Evolutionary conservation across 2,797 vertebrate genomes (phyloP).

Genomic region (Macroramphosus scolopax): DNA sequence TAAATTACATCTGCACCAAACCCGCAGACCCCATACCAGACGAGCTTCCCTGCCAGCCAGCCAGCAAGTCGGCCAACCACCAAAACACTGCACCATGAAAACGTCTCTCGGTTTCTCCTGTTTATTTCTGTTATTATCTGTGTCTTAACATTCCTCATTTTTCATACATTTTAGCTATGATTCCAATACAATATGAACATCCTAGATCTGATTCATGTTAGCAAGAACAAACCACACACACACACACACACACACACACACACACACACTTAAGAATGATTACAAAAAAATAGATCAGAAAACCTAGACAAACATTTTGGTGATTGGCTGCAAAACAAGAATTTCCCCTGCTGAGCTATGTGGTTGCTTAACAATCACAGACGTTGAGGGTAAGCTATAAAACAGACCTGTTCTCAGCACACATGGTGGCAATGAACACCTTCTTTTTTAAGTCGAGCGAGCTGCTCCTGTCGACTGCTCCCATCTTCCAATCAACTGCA

Average conservation of each 20-base stretch:
- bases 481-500: no score
- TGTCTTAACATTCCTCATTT: conserved; percentile 40
- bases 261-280: conserved; percentile 53
- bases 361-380: conserved; percentile 55
- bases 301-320: conserved; percentile 52
- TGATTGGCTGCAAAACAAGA: conserved; percentile 63
- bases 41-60: conserved; percentile 62
- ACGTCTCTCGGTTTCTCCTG: conserved; percentile 28
- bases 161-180: conserved; percentile 32
- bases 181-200: conserved; percentile 45
- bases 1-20: conserved; percentile 74
- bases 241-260: conserved; percentile 53
- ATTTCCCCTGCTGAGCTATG: conserved; percentile 51
- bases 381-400: conserved; percentile 44
- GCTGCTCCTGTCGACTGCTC: no score
- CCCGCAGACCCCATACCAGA: conserved; percentile 74
- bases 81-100: conserved; percentile 52
- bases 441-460: conserved; percentile 38
- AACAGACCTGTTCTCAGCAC: conserved; percentile 50
- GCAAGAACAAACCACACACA: conserved; percentile 46
- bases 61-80: conserved; percentile 68
- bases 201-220: conserved; percentile 9
- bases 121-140: conserved; percentile 47
- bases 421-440: conserved; percentile 57
- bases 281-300: conserved; percentile 37